These are phyloP conservation scores for Poecilia velifera DNA, from an alignment of 2,797 vertebrate genomes.

Conservation along the genomic window DNA sequence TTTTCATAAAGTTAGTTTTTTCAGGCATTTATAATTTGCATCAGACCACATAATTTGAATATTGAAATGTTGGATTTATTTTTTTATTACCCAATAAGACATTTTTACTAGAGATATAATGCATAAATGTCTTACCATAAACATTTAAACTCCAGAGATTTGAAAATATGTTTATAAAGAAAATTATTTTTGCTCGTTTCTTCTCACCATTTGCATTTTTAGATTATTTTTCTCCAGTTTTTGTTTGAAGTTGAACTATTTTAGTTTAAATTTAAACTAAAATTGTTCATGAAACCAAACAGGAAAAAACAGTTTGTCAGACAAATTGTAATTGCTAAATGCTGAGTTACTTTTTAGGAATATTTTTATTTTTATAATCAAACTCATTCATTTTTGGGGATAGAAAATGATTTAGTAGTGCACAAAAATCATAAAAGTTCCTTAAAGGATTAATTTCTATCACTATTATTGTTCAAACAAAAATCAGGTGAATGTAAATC, in stretches of 20 bases:
- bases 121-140: neutral
- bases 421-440: neutral
- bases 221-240: neutral
- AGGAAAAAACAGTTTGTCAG: neutral
- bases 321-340: neutral
- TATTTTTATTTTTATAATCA: neutral
- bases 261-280: neutral
- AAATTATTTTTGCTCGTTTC: neutral
- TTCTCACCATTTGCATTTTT: neutral
- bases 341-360: neutral
- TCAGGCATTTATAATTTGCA: neutral
- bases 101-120: neutral
- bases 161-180: neutral
- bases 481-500: neutral
- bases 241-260: neutral
- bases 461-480: constrained; percentile 31
- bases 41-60: neutral
- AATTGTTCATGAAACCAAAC: neutral
- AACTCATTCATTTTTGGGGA: neutral
- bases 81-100: neutral
- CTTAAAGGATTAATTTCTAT: constrained; percentile 8
- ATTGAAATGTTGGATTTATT: neutral
- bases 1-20: neutral
- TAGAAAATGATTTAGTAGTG: neutral
- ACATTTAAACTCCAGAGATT: neutral